phyloP scores from a whole-genome alignment of 2,888 invertebrate species.

The Encarsia formosa region DNA sequence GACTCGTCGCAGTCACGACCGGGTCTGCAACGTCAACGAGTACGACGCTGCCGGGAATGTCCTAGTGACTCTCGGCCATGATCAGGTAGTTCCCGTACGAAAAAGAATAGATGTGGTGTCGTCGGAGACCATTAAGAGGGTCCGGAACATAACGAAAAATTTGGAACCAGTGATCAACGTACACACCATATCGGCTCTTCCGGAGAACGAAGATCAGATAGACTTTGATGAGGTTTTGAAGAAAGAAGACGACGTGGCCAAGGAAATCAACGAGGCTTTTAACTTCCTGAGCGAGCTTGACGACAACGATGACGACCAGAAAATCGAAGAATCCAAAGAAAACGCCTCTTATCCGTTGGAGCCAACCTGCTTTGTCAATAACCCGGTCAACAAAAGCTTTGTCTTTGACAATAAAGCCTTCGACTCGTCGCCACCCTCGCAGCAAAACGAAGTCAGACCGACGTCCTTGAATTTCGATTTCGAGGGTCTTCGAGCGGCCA shows the following conservation, averaged over 20 bases:
- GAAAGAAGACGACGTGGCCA: slow-evolving; percentile 31
- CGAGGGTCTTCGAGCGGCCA: slow-evolving; percentile 11
- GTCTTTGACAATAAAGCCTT: slow-evolving; percentile 25
- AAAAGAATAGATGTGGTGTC: slow-evolving; percentile 49
- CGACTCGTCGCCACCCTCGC: slow-evolving; percentile 20
- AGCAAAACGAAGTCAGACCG: slow-evolving; percentile 8
- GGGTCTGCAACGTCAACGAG: slow-evolving; percentile 29
- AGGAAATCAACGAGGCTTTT: slow-evolving; percentile 45
- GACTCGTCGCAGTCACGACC: slow-evolving; percentile 37
- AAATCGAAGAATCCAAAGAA: too few species aligned
- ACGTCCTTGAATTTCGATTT: slow-evolving; percentile 13
- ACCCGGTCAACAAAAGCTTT: neutral
- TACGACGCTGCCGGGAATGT: slow-evolving; percentile 27
- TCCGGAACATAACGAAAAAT: slow-evolving; percentile 47
- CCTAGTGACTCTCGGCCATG: slow-evolving; percentile 46
- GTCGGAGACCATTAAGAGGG: slow-evolving; percentile 46
- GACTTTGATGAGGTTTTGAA: neutral
- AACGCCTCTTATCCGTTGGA: slow-evolving; percentile 30
- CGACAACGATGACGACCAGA: slow-evolving; percentile 29
- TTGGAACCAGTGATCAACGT: slow-evolving; percentile 43
- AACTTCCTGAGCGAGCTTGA: slow-evolving; percentile 44
- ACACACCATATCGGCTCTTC: slow-evolving; percentile 15
- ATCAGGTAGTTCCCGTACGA: slow-evolving; percentile 43
- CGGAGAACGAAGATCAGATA: neutral
- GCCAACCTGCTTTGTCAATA: slow-evolving; percentile 28